Evolutionary conservation across 2,888 invertebrate genomes (phyloP).

Genomic region (Ophion obscuratus): DNA sequence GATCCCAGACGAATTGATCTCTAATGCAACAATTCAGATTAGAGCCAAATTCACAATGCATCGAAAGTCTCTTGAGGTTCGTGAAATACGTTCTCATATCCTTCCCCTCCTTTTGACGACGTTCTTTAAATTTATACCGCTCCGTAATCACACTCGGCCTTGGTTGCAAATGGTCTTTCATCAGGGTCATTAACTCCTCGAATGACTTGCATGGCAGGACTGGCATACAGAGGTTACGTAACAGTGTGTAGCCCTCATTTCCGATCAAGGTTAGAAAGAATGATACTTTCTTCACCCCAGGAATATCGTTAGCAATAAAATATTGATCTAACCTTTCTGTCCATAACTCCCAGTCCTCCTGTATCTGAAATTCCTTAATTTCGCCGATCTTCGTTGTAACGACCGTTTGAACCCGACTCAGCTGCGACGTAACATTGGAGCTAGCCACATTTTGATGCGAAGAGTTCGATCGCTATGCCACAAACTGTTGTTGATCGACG

Average conservation of each 20-base stretch:
- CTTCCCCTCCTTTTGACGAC: slow-evolving; percentile 48
- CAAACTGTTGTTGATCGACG: slow-evolving; percentile 1
- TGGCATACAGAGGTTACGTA: slow-evolving; percentile 63
- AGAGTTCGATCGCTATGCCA: background rate
- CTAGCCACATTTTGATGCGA: background rate
- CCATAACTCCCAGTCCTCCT: background rate
- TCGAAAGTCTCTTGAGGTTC: slow-evolving; percentile 55
- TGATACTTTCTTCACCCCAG: slow-evolving; percentile 32
- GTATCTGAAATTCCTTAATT: slow-evolving; percentile 47
- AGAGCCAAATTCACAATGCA: slow-evolving; percentile 52
- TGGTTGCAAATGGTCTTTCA: slow-evolving; percentile 61
- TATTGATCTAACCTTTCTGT: slow-evolving; percentile 53
- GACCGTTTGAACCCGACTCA: background rate
- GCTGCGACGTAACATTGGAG: background rate
- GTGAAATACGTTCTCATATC: slow-evolving; percentile 54
- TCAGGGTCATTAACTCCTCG: slow-evolving; percentile 38
- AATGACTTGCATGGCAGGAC: slow-evolving; percentile 37
- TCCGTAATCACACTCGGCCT: background rate
- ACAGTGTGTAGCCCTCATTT: background rate
- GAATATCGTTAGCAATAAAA: slow-evolving; percentile 47
- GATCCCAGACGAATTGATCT: slow-evolving; percentile 64
- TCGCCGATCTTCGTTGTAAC: slow-evolving; percentile 36
- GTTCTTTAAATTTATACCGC: background rate
- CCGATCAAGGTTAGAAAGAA: slow-evolving; percentile 36
- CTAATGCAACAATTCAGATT: slow-evolving; percentile 43